Percentiles rank a stretch among this genome's conserved stretches.
Conservation (phyloP, 2,888 invertebrate species). For the Philereme vetulata region DNA sequence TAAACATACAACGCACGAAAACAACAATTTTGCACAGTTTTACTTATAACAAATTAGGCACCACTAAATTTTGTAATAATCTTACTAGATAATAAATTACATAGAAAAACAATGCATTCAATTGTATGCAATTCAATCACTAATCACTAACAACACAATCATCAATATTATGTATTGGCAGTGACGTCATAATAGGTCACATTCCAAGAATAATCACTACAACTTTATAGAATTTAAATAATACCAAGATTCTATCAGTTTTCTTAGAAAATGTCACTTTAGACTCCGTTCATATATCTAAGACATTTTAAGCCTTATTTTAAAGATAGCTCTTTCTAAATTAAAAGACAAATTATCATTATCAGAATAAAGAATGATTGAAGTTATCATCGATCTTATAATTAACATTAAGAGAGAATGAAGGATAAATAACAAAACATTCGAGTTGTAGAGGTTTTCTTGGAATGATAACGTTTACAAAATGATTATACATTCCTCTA, state of each 20-base stretch:
- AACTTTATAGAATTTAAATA: no score
- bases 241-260: no score
- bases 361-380: no score
- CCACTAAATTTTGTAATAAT: constrained; percentile 20
- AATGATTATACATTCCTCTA: constrained; percentile 29
- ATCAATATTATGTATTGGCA: constrained; percentile 31
- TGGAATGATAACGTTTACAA: constrained; percentile 1
- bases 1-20: constrained; percentile 35
- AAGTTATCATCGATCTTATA: no score
- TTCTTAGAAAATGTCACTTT: no score
- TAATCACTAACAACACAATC: constrained; percentile 13
- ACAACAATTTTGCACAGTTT: constrained; percentile 31
- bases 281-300: no score
- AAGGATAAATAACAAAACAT: no score
- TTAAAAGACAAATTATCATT: no score
- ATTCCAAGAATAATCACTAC: background rate
- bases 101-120: constrained; percentile 15
- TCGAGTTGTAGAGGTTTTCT: background rate
- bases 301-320: no score
- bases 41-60: constrained; percentile 27
- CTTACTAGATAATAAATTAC: constrained; percentile 17
- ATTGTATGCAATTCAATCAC: constrained; percentile 5
- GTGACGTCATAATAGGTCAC: constrained; percentile 22
- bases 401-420: no score
- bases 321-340: no score